Conservation (phyloP, 2,113 vertebrate species). For the Neolamprologus kungweensis region DNA sequence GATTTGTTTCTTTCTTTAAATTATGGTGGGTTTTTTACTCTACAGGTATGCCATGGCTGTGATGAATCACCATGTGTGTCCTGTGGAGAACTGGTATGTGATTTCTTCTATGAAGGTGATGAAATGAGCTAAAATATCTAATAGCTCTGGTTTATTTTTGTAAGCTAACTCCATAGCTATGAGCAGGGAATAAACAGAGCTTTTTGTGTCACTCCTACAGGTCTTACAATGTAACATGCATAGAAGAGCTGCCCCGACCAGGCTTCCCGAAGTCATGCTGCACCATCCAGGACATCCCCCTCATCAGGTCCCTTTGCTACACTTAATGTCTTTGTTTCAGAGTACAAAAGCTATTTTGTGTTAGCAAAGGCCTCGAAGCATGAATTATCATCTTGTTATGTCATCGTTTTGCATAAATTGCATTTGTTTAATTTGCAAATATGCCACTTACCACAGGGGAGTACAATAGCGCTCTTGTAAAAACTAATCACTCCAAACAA, state of each 20-base stretch:
- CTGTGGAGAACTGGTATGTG: constrained; percentile 88
- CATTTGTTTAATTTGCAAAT: constrained; percentile 15
- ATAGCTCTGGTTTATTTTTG: neutral
- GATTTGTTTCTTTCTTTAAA: neutral
- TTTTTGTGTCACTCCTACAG: constrained; percentile 47
- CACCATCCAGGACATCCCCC: constrained; percentile 85
- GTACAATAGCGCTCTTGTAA: constrained; percentile 19
- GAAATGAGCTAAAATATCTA: neutral
- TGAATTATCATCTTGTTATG: constrained; percentile 23
- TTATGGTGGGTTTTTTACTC: neutral
- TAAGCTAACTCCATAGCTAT: neutral
- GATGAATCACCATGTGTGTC: constrained; percentile 92
- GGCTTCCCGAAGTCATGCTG: constrained; percentile 88
- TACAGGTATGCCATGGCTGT: constrained; percentile 89
- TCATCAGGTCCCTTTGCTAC: constrained; percentile 77
- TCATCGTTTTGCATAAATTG: constrained; percentile 12
- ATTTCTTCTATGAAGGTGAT: neutral
- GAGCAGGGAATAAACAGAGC: neutral
- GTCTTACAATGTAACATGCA: constrained; percentile 88
- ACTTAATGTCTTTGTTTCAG: neutral
- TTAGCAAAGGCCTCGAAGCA: neutral
- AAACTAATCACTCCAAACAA: neutral
- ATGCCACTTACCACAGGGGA: neutral
- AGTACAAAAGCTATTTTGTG: neutral
- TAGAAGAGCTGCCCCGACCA: constrained; percentile 76